Base-by-base conservation (phyloP, 2,113 vertebrate species). In the Caretta caretta region DNA sequence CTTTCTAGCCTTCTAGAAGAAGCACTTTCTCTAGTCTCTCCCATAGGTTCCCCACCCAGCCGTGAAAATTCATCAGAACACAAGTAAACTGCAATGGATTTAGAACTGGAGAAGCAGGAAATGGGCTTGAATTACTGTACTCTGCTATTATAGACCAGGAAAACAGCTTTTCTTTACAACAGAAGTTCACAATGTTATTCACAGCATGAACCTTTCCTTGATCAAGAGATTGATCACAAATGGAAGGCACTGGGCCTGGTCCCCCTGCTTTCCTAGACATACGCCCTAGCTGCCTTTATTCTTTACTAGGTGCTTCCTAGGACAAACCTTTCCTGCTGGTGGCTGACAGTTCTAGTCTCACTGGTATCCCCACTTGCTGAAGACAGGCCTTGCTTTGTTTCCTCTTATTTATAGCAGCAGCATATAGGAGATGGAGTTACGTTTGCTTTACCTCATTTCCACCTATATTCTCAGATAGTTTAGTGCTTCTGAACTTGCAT, bases 1-100 rank as follows among this genome's bases (percentile, higher is more conserved):
- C 10, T 31, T 62, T 42, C n/a, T 38, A 72, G 20, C 69, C 19
- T 75, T 24, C 38, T 24, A 10, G 14, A 91, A 89, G 75, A 79
- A 17, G 48, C 17, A 1, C 0, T 8, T 13, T 80, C 90, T 4
- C 51, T 35, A 6, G 29, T 35, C 65, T n/a, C 51, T 49, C 82
- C 80, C 10, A 0, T 83, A 83, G 50, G 11, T 57, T 57, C 83
- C 22, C 50, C 10, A 4, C 5, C 6, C 27, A 75, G 22, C 19
- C 42, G n/a, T 42, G 69, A 75, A 42, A 72, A 38, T 9, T 8
- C 16, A 72, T 38, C 65, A 35, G 19, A 38, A 72, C 65, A 72
- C 65, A 35, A 35, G 17, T 38, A 72, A 1, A 6, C 59, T 65
- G 59, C 76, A 46, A 29, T 3, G n/a, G 90, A 93, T 38, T 69